These are phyloP conservation scores for Eptesicus fuscus DNA, from an alignment of 2,113 vertebrate genomes.

Conservation along the genomic window DNA sequence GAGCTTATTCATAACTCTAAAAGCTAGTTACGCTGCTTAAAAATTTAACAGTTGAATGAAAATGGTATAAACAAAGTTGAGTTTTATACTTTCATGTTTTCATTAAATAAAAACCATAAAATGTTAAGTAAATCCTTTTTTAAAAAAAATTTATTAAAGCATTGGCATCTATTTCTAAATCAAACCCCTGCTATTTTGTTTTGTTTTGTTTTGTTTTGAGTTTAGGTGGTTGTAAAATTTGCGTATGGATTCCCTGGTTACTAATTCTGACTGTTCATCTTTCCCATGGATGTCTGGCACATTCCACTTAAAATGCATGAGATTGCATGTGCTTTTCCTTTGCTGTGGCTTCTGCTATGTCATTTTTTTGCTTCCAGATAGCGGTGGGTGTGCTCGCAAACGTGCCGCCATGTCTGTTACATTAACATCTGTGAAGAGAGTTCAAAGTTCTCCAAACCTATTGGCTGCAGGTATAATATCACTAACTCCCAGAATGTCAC, in stretches of 20 bases:
- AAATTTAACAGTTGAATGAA: not conserved
- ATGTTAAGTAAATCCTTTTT: not conserved
- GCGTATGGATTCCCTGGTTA: not conserved
- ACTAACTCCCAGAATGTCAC: constrained; percentile 67
- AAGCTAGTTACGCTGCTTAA: not conserved
- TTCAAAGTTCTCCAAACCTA: constrained; percentile 98
- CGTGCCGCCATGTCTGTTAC: constrained; percentile 93
- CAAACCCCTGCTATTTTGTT: not conserved
- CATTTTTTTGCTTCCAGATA: constrained; percentile 95
- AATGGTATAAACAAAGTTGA: not conserved
- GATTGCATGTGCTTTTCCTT: constrained; percentile 84
- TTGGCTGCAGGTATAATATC: constrained; percentile 92
- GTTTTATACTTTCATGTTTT: not conserved
- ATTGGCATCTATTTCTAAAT: not conserved
- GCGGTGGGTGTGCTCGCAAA: constrained; percentile 94
- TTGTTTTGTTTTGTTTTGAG: not conserved
- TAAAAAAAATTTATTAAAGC: not conserved
- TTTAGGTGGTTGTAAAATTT: not conserved
- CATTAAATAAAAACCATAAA: not conserved
- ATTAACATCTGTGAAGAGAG: constrained; percentile 97
- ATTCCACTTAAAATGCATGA: constrained; percentile 54
- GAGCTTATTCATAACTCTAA: not conserved
- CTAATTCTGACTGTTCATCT: not conserved
- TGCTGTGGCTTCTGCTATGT: constrained; percentile 83
- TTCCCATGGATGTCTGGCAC: constrained; percentile 8